Base-by-base conservation (phyloP, 2,797 vertebrate species). In the Thamnophis elegans region DNA sequence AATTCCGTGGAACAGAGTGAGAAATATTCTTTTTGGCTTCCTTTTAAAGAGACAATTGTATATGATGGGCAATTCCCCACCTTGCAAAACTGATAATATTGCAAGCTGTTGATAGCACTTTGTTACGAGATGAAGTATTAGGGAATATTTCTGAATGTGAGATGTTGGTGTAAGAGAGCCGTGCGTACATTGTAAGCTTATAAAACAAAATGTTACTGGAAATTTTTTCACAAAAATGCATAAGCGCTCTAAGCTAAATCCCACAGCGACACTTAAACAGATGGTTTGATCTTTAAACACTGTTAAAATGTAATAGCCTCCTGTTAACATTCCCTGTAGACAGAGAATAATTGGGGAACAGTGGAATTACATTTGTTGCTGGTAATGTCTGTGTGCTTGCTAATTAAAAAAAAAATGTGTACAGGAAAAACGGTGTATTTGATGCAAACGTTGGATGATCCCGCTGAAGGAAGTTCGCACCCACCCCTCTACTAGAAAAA, bases 361-460 rank as follows among this genome's bases (percentile, higher is more conserved):
- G 68, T 82, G 53, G 92, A 90, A 88, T 95, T 96, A 18, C 89
- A 87, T 96, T 59, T 89, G 88, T 91, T 96, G 97, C 92, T 95
- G 87, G 89, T 96, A 96, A 93, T 96, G 94, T 91, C 94, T 94
- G 11, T 95, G 95, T 95, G 91, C 91, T 60, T 87, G 60, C 93
- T 97, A 97, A 97, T 98, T 97, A 96, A 95, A 95, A 94, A 95
- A 94, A 93, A 95, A 73, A 91, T 92, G 94, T 93, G 95, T 97
- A 95, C 89, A 95, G 91, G 91, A 93, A 95, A 96, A 94, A 85
- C 93, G 87, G 88, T 95, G 92, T 94, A 93, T 96, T 95, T 95
- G 95, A 96, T 97, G 95, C 94, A 96, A 97, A 97, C 94, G 96
- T 97, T 96, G 96, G 95, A 96, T 97, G 96, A 97, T 96, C 86